Conservation (phyloP, 2,113 vertebrate genomes). For the Athene noctua region DNA sequence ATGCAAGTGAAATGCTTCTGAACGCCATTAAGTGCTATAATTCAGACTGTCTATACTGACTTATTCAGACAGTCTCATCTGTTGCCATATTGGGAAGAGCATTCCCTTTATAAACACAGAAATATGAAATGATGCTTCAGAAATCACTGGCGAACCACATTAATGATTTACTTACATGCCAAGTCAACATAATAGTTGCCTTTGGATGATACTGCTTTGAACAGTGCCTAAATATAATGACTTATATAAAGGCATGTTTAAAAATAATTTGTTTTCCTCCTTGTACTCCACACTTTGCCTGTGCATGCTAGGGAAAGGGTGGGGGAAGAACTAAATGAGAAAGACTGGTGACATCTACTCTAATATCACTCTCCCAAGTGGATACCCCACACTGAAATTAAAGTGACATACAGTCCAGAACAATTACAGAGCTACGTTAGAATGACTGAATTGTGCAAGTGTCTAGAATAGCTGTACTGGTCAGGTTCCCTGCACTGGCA, state of each 20-base stretch:
- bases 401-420: background rate
- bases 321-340: background rate
- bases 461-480: background rate
- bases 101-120: slow-evolving; percentile 1
- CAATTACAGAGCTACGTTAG: background rate
- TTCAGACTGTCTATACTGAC: slow-evolving; percentile 1
- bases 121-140: slow-evolving; percentile 47
- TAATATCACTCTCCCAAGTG: background rate
- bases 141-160: slow-evolving; percentile 57
- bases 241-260: slow-evolving; percentile 14
- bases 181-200: slow-evolving; percentile 37
- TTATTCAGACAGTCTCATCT: slow-evolving; percentile 7
- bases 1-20: background rate
- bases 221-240: slow-evolving; percentile 32
- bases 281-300: background rate
- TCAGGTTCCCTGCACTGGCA: background rate
- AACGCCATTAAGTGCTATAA: slow-evolving; percentile 11
- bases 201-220: slow-evolving; percentile 49
- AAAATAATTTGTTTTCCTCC: slow-evolving; percentile 44
- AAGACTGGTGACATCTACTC: background rate
- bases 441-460: background rate
- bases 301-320: background rate
- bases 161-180: slow-evolving; percentile 43
- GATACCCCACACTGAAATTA: background rate
- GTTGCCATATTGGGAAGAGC: background rate